Base-by-base conservation (phyloP, 2,888 invertebrate species). In the Trichopria drosophilae region DNA sequence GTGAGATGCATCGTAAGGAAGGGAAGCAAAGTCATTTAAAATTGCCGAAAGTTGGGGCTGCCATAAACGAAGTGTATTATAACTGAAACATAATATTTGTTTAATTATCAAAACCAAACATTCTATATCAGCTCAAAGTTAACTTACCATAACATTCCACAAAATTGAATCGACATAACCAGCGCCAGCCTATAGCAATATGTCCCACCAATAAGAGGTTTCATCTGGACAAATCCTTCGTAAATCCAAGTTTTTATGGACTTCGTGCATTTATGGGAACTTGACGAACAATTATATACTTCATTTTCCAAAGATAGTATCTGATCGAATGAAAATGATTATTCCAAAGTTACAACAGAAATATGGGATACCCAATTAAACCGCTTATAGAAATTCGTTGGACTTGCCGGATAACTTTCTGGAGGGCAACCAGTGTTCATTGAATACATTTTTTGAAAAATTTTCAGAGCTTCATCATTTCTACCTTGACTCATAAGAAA, bases 1-100 rank as follows among this genome's bases (percentile, higher is more conserved):
- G n/a, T n/a, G 16, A n/a, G n/a, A 10, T 4, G 6, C 10, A 3
- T 29, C 29, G 7, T 16, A 12, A 1, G 62, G 59, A 6, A 42
- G 23, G 4, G 41, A 56, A n/a, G 59, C 47, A 41, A 57, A 64
- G 28, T 64, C 24, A 1, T 59, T 43, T 26, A 71, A 31, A n/a
- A 64, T 86, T 45, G 87, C 83, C 59, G 91, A 91, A 12, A 93
- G 78, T 69, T 92, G 90, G 0, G 93, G 93, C 60, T 91, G 81
- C 92, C 93, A 93, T 20, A 93, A 80, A 13, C 91, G 85, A 29
- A 93, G 77, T 0, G 91, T 90, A 67, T 92, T 92, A 59, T 87
- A 78, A 20, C 88, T 87, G 73, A 3, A 72, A 60, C 42, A 34
- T 32, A 47, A 37, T n/a, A 29, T 20, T 5, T 20, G n/a, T 16